phyloP scores from a whole-genome alignment of 2,797 vertebrate species.

The Catamblyrhynchus diadema region DNA sequence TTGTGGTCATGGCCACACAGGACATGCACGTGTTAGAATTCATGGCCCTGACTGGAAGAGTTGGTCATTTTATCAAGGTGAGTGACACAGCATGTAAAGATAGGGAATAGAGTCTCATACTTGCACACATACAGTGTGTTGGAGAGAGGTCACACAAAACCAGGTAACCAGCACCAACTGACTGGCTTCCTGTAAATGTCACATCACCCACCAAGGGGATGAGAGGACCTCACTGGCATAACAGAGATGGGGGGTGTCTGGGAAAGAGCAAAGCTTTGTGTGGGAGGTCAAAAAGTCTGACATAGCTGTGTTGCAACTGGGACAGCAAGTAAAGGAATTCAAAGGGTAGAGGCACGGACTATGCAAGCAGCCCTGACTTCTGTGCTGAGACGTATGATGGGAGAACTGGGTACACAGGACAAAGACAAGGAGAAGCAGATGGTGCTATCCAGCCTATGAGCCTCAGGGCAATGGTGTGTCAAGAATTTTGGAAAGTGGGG shows the following conservation, averaged over 20 bases:
- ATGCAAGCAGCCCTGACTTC: not conserved
- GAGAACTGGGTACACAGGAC: not conserved
- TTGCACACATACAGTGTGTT: not conserved
- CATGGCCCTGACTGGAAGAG: not conserved
- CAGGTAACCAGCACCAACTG: not conserved
- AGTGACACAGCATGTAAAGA: not conserved
- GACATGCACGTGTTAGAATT: not conserved
- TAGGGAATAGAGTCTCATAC: fast-evolving
- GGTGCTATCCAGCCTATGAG: not conserved
- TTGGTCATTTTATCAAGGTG: not conserved
- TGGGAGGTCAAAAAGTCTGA: not conserved
- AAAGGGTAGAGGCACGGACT: not conserved
- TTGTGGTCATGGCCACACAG: not conserved
- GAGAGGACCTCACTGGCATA: not conserved
- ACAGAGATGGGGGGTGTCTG: not conserved
- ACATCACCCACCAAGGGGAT: not conserved
- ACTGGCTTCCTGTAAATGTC: not conserved
- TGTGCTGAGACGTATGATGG: not conserved
- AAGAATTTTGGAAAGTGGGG: not conserved
- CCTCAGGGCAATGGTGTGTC: not conserved
- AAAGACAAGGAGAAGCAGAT: constrained; percentile 37
- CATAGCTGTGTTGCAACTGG: not conserved
- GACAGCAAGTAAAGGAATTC: not conserved
- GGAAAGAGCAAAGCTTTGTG: not conserved
- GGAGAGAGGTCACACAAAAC: not conserved